Conservation (phyloP, 2,888 invertebrate species). For the Idaea dimidiata region DNA sequence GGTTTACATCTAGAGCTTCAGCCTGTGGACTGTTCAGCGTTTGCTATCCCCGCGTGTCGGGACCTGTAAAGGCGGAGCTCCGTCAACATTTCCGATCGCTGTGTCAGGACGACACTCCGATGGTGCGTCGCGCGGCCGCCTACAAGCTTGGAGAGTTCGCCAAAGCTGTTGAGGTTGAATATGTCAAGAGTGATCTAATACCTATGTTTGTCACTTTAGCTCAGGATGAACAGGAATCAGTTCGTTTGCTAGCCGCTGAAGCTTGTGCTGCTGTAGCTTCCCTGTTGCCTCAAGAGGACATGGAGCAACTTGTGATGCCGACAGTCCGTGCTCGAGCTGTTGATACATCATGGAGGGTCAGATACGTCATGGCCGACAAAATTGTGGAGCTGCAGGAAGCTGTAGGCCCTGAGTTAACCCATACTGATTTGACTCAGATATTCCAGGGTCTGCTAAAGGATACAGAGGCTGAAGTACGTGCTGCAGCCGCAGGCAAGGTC, state of each 20-base stretch:
- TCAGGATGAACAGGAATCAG: conserved; percentile 91
- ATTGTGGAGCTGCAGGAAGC: conserved; percentile 95
- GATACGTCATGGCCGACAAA: conserved; percentile 94
- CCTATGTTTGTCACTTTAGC: conserved; percentile 98
- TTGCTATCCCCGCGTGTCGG: conserved; percentile 86
- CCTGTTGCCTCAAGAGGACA: conserved; percentile 71
- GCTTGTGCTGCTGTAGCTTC: conserved; percentile 97
- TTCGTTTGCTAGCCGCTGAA: conserved; percentile 97
- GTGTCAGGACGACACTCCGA: conserved; percentile 99
- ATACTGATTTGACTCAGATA: conserved; percentile 95
- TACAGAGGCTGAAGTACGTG: conserved; percentile 98
- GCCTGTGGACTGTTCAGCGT: conserved; percentile 83
- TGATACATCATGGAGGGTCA: conserved; percentile 92
- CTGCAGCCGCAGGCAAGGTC: conserved; percentile 97
- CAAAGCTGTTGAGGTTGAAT: conserved; percentile 97
- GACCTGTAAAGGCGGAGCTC: conserved; percentile 86
- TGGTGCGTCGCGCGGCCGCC: conserved; percentile 99
- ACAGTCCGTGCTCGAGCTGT: conserved; percentile 95
- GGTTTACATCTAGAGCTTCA: conserved; percentile 82
- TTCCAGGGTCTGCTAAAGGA: conserved; percentile 97
- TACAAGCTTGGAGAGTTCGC: conserved; percentile 99
- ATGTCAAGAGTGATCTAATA: conserved; percentile 97
- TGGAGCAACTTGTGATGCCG: conserved; percentile 93
- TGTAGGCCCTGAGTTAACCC: conserved; percentile 97
- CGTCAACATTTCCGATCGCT: conserved; percentile 95